phyloP scores from a whole-genome alignment of 35 echinoderm and acorn worm species.

The Heliocidaris tuberculata region DNA sequence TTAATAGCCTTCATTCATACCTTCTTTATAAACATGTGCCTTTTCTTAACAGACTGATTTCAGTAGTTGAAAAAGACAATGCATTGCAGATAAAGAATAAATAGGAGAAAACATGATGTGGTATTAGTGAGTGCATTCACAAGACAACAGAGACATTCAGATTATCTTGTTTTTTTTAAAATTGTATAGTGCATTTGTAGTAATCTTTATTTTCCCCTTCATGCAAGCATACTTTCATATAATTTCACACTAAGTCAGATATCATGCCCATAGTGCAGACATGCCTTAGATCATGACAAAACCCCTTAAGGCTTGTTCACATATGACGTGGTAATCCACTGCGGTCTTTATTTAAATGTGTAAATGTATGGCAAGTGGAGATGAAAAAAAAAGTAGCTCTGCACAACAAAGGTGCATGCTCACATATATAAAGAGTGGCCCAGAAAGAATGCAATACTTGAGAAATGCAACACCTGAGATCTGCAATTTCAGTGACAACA shows the following conservation, averaged over 20 bases:
- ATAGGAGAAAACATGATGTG: not conserved
- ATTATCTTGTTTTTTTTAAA: not conserved
- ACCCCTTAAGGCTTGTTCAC: no score
- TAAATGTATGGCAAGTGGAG: no score
- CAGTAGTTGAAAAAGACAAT: not conserved
- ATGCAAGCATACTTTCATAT: not conserved
- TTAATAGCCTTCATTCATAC: not conserved
- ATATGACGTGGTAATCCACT: no score
- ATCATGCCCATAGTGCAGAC: not conserved
- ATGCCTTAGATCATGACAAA: not conserved
- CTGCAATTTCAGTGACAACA: no score
- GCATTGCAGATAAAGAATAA: not conserved
- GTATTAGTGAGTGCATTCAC: slow-evolving; percentile 8
- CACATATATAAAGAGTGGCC: no score
- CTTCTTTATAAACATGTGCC: slow-evolving; percentile 11
- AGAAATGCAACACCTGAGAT: no score
- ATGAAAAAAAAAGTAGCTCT: no score
- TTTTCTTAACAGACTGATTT: not conserved
- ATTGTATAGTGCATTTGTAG: not conserved
- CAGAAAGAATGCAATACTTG: no score
- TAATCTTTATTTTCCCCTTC: not conserved
- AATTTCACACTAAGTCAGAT: not conserved
- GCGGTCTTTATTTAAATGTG: no score
- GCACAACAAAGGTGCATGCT: no score
- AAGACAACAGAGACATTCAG: not conserved